Evolutionary conservation across 2,113 vertebrate species (phyloP), one percentile per base, ranked within the genome.

Genomic region (Tetrax tetrax): DNA sequence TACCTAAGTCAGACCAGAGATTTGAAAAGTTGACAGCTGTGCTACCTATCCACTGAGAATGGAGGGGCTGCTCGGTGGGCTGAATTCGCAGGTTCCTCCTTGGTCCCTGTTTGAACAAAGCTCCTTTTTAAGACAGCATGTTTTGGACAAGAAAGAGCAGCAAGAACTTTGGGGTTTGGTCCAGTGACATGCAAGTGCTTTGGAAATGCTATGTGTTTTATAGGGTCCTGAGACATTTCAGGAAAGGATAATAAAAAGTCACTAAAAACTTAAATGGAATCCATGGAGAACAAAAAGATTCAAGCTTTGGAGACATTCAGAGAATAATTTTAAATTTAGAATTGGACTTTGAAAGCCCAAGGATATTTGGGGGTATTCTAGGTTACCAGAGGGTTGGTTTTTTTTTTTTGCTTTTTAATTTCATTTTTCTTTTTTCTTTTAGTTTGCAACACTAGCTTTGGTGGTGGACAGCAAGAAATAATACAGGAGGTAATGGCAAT

Each of bases 21-120:
- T 45, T 3, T 68, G 57, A 57, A 33, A 79, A 57, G 45, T 0
- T 35, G 65, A 61, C 53, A 75, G 61, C 35, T 68, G 21, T 75
- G 61, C 51, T 78, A 21, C 29, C 72, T 79, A 12, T 29, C 35
- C 3, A 14, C 51, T 77, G 19, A 38, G 61, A 75, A 48, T 7
- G 47, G 57, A 53, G 56, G 16, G 35, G 19, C 25, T 83, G 27
- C 60, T 81, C 0, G 0, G 9, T 65, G 22, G 19, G 35, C 14
- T 63, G 20, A 71, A 68, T 68, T 68, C 3, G 1, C 38, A 84
- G 48, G 8, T 87, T 31, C 48, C 17, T 33, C 24, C 61, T 84
- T 37, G 3, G 47, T 45, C 19, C 3, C 2, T 60, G 8, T 74
- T 91, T 61, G 69, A 71, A n/a, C 23, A 95, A 81, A 78, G 5